Evolutionary conservation across 2,888 invertebrate genomes (phyloP).

Genomic region (Dolichomitus sp.): DNA sequence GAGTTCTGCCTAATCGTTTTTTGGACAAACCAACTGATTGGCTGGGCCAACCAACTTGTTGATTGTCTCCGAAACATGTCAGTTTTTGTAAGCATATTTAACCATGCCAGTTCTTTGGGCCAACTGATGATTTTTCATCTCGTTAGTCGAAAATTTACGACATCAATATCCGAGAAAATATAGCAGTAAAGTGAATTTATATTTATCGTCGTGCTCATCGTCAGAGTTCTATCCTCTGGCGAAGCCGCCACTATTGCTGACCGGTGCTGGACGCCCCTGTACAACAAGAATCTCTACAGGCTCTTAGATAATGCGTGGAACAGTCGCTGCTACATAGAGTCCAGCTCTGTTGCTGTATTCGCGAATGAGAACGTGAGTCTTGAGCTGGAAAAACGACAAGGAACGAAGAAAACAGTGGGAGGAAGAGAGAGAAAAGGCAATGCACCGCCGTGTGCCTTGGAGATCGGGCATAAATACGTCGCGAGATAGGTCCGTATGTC

Average conservation of each 20-base stretch:
- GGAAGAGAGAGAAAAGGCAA: slow-evolving; percentile 49
- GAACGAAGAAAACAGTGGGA: slow-evolving; percentile 19
- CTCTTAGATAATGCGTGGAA: slow-evolving; percentile 54
- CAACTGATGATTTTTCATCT: slow-evolving; percentile 57
- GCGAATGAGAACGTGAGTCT: slow-evolving; percentile 12
- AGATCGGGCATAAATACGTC: slow-evolving; percentile 67
- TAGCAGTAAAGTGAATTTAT: slow-evolving; percentile 68
- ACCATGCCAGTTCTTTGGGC: too few species aligned
- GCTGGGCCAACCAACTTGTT: too few species aligned
- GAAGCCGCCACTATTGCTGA: slow-evolving; percentile 35
- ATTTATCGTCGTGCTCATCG: slow-evolving; percentile 56
- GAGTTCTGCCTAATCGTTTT: too few species aligned
- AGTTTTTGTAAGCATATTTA: too few species aligned
- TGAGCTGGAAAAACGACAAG: slow-evolving; percentile 11
- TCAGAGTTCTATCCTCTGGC: slow-evolving; percentile 42
- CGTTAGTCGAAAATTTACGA: slow-evolving; percentile 76
- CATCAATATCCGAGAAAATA: slow-evolving; percentile 71
- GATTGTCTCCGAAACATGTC: too few species aligned
- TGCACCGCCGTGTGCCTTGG: slow-evolving; percentile 38
- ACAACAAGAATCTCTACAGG: slow-evolving; percentile 21
- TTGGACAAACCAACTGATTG: too few species aligned
- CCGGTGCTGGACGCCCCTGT: slow-evolving; percentile 11
- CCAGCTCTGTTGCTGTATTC: not conserved
- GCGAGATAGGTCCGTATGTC: slow-evolving; percentile 68
- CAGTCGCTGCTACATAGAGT: slow-evolving; percentile 4